These are phyloP conservation scores for Pyralis farinalis DNA, from an alignment of 2,888 invertebrate genomes.

Conservation along the genomic window DNA sequence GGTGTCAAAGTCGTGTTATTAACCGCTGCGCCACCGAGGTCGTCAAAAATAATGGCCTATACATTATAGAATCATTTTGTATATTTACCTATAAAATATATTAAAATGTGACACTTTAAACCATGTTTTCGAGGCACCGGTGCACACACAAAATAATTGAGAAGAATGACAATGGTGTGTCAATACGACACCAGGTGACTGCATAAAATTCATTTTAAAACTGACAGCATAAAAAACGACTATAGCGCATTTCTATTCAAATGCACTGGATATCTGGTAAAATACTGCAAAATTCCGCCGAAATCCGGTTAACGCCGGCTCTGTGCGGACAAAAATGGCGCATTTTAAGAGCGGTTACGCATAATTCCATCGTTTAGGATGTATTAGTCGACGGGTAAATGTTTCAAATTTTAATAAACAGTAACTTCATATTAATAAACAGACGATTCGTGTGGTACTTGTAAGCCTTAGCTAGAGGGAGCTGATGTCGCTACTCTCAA, in stretches of 20 bases:
- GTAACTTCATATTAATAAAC: constrained; percentile 1
- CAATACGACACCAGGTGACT: too few relatives aligned
- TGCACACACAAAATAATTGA: too few relatives aligned
- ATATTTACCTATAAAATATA: too few relatives aligned
- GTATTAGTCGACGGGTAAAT: constrained; percentile 22
- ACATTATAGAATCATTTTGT: too few relatives aligned
- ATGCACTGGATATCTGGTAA: not conserved
- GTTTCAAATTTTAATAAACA: constrained; percentile 7
- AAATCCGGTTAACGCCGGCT: constrained; percentile 10
- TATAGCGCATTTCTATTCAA: constrained; percentile 1
- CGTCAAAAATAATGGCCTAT: too few relatives aligned
- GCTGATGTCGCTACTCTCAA: too few relatives aligned
- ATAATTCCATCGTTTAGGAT: constrained; percentile 31
- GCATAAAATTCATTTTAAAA: not conserved
- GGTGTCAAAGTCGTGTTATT: too few relatives aligned
- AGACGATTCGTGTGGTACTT: too few relatives aligned
- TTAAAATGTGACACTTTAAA: too few relatives aligned
- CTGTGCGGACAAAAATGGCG: constrained; percentile 13
- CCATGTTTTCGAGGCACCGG: too few relatives aligned
- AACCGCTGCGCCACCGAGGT: too few relatives aligned
- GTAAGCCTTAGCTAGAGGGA: too few relatives aligned
- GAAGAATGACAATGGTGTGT: not conserved
- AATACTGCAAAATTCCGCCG: constrained; percentile 11
- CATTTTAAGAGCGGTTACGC: constrained; percentile 11
- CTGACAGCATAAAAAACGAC: not conserved